Evolutionary conservation across 2,888 invertebrate species (phyloP).

Genomic region (Mesorhabditis spiculigera): DNA sequence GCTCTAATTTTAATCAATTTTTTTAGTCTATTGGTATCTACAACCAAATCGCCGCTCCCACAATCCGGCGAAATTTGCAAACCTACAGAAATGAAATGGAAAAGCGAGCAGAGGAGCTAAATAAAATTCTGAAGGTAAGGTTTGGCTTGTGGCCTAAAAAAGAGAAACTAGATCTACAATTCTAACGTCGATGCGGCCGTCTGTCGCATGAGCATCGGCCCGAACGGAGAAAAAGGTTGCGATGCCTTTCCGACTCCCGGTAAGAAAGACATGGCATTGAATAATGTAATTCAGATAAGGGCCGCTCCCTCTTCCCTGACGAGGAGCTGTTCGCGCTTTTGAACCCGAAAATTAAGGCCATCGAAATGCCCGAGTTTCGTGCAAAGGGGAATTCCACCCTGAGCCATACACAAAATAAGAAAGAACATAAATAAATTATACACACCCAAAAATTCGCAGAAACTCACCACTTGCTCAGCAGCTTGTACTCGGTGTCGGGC

Average conservation of each 20-base stretch:
- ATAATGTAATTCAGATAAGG: too few relatives aligned
- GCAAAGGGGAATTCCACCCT: too few relatives aligned
- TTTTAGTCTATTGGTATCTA: neutral
- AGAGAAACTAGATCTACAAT: neutral
- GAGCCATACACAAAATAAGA: too few relatives aligned
- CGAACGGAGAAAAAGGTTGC: neutral
- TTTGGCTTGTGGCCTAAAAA: neutral
- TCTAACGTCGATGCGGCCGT: neutral
- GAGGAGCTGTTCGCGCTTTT: too few relatives aligned
- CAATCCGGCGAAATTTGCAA: neutral
- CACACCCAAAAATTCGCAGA: too few relatives aligned
- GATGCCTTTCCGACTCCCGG: too few relatives aligned
- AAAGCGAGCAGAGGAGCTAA: neutral
- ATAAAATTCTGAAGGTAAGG: neutral
- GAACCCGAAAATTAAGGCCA: too few relatives aligned
- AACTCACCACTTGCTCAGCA: slow-evolving; percentile 23
- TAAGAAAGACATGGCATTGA: too few relatives aligned
- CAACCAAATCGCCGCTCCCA: neutral
- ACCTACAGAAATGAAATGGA: neutral
- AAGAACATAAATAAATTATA: too few relatives aligned
- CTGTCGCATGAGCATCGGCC: slow-evolving; percentile 5
- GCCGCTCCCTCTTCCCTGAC: too few relatives aligned
- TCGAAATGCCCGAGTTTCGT: too few relatives aligned
- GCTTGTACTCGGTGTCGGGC: slow-evolving; percentile 27
- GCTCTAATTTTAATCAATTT: neutral